A percentile compares a stretch with the other conserved stretches of the same genome.
Evolutionary conservation across 2,113 vertebrate genomes (phyloP).

Genomic region (Anhinga rufa): DNA sequence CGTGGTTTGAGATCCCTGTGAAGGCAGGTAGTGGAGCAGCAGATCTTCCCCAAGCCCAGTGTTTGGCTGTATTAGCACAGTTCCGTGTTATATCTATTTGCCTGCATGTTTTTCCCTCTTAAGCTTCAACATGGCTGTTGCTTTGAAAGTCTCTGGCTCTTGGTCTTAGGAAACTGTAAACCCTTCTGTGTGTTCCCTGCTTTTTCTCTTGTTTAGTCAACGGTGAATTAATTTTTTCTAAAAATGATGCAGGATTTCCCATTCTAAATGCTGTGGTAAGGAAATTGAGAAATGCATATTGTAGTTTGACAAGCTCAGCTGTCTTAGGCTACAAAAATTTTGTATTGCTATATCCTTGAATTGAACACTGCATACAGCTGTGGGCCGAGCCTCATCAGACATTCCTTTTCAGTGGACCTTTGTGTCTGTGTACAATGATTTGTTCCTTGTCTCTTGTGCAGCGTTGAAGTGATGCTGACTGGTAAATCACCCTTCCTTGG

Average conservation of each 20-base stretch:
- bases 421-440: not conserved
- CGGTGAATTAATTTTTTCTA: not conserved
- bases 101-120: not conserved
- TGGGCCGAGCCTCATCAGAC: accelerated
- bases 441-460: accelerated
- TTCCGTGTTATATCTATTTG: not conserved
- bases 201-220: not conserved
- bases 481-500: not conserved
- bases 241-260: not conserved
- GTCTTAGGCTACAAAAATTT: not conserved
- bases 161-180: not conserved
- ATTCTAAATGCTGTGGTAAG: not conserved
- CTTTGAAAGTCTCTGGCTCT: not conserved
- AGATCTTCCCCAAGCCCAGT: not conserved
- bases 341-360: not conserved
- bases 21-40: not conserved
- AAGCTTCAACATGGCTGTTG: not conserved
- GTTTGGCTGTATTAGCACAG: not conserved
- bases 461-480: not conserved
- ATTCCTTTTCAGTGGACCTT: not conserved
- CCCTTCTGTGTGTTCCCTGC: not conserved
- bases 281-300: not conserved
- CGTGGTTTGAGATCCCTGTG: not conserved
- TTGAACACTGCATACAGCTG: accelerated
- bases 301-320: not conserved